Conservation (phyloP, 2,113 vertebrate genomes). For the Promerops cafer region DNA sequence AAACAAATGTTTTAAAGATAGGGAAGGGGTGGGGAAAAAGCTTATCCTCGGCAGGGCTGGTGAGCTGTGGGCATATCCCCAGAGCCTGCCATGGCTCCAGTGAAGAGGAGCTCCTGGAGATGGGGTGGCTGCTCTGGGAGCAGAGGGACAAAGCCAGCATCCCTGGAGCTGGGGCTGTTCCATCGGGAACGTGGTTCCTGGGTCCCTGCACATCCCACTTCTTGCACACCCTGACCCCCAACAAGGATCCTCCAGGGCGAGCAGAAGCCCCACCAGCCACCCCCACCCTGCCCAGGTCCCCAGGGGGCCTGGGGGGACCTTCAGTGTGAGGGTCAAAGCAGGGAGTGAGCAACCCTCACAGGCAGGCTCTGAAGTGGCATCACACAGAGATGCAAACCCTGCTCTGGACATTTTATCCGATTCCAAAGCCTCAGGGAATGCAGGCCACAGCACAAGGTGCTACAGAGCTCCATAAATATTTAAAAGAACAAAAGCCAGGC, state of each 20-base stretch:
- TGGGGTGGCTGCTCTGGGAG: not conserved
- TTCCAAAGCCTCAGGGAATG: conserved; percentile 24
- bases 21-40: not conserved
- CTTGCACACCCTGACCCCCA: not conserved
- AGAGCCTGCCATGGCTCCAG: rapidly evolving
- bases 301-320: not conserved
- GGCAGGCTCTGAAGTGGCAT: not conserved
- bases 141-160: rapidly evolving
- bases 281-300: not conserved
- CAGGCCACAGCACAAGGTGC: not conserved
- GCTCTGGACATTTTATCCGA: conserved; percentile 22
- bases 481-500: not conserved
- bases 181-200: rapidly evolving
- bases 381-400: conserved; percentile 11
- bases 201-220: not conserved
- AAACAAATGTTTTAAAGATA: not conserved
- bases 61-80: rapidly evolving
- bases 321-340: not conserved
- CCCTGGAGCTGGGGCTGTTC: not conserved
- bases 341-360: not conserved
- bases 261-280: not conserved
- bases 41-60: rapidly evolving
- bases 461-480: not conserved
- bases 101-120: rapidly evolving
- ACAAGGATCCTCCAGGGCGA: rapidly evolving